Conservation (phyloP, 1,140 invertebrate genomes). For the Octopus sinensis region DNA sequence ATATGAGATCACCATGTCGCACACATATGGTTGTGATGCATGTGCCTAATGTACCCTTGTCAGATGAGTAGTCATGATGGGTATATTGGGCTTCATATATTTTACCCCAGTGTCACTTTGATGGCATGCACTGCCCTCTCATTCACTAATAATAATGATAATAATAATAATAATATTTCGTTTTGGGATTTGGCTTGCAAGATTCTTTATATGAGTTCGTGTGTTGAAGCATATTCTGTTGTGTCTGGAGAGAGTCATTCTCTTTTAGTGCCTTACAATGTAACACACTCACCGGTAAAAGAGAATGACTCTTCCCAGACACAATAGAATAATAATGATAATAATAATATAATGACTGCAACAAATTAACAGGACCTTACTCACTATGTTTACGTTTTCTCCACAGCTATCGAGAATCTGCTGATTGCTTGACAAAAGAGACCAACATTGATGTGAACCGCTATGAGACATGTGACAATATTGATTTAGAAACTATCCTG, state of each 20-base stretch:
- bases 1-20: no score
- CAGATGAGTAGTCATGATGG: no score
- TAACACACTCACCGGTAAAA: background rate
- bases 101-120: no score
- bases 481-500: slow-evolving; percentile 81
- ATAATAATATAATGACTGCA: background rate
- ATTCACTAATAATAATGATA: no score
- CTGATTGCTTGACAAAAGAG: slow-evolving; percentile 66
- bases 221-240: background rate
- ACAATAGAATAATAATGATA: background rate
- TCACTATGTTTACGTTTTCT: background rate
- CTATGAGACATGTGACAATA: slow-evolving; percentile 83
- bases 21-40: no score
- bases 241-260: background rate
- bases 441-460: slow-evolving; percentile 67
- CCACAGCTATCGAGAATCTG: slow-evolving; percentile 63
- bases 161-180: no score
- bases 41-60: no score
- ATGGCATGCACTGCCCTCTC: no score
- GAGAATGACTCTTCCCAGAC: background rate
- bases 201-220: background rate
- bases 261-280: background rate
- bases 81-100: no score
- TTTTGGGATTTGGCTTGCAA: no score
- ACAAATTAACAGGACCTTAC: background rate